Evolutionary conservation across 1,140 invertebrate genomes (phyloP).

Genomic region (Alviniconcha marisindica): DNA sequence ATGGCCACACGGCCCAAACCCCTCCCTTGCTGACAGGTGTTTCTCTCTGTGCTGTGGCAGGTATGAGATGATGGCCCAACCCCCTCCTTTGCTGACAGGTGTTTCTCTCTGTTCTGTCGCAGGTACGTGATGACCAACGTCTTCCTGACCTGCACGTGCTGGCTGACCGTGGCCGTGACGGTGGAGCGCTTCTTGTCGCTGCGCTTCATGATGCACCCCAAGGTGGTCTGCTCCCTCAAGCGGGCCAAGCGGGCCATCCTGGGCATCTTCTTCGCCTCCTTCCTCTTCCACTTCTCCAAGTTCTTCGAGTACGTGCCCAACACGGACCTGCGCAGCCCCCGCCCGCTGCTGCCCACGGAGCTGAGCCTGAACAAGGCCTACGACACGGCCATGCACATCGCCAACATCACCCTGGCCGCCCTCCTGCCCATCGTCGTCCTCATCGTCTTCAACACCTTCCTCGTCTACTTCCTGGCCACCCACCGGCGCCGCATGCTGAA

Average conservation of each 20-base stretch:
- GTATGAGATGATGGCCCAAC: too few relatives aligned
- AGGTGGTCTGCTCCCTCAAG: conserved; percentile 91
- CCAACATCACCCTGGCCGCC: conserved; percentile 76
- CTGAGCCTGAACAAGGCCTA: conserved; percentile 85
- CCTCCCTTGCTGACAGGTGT: too few relatives aligned
- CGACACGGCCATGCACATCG: conserved; percentile 67
- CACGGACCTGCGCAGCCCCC: conserved; percentile 70
- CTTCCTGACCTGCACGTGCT: conserved; percentile 92
- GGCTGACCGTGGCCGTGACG: conserved; percentile 94
- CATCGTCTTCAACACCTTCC: conserved; percentile 92
- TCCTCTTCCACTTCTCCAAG: conserved; percentile 90
- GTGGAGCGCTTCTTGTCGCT: conserved; percentile 96
- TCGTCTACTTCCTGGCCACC: conserved; percentile 88
- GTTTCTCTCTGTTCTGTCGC: conserved; percentile 14
- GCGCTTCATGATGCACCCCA: conserved; percentile 90
- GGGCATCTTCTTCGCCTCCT: conserved; percentile 86
- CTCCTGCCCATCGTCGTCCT: conserved; percentile 95
- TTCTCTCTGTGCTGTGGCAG: too few relatives aligned
- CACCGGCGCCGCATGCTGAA: conserved; percentile 80
- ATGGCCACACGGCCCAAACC: too few relatives aligned
- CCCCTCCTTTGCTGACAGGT: conserved; percentile 73
- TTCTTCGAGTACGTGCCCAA: conserved; percentile 73
- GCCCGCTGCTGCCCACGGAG: conserved; percentile 82
- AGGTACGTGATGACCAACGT: conserved; percentile 89
- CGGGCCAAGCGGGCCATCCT: conserved; percentile 90